A percentile compares a stretch with the other conserved stretches of the same genome.
Conservation (phyloP, 2,888 invertebrate genomes). For the Drosophila fungiperda region DNA sequence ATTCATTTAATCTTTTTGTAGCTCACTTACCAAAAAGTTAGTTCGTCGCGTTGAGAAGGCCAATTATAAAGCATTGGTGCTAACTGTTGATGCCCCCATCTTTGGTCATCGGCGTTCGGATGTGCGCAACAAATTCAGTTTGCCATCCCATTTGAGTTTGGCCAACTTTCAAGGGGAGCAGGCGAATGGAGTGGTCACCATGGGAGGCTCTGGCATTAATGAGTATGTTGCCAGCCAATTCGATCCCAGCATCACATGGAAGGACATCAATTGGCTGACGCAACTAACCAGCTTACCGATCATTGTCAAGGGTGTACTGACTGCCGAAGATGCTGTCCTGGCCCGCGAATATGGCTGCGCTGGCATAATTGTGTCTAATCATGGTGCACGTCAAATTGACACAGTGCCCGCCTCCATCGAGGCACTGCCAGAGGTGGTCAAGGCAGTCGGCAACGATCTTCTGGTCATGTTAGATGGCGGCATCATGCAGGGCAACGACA, state of each 20-base stretch:
- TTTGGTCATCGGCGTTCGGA: constrained; percentile 94
- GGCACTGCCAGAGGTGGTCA: constrained; percentile 91
- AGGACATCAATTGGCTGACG: constrained; percentile 93
- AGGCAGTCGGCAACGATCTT: constrained; percentile 89
- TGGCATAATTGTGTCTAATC: constrained; percentile 96
- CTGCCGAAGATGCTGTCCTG: constrained; percentile 93
- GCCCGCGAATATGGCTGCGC: constrained; percentile 91
- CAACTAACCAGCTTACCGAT: constrained; percentile 92
- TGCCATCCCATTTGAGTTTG: constrained; percentile 93
- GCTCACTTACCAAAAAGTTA: constrained; percentile 88
- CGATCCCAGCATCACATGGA: constrained; percentile 94
- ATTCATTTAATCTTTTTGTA: constrained; percentile 81
- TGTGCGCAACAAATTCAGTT: constrained; percentile 92
- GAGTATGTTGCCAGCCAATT: constrained; percentile 92
- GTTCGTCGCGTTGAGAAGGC: constrained; percentile 92
- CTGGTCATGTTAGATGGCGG: constrained; percentile 96
- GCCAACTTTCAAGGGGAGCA: constrained; percentile 91
- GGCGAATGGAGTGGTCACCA: constrained; percentile 74
- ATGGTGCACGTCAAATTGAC: constrained; percentile 93
- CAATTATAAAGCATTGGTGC: constrained; percentile 94
- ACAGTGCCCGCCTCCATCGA: constrained; percentile 93
- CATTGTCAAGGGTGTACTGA: constrained; percentile 93
- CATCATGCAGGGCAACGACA: constrained; percentile 92
- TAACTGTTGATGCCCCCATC: constrained; percentile 95
- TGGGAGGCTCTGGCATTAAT: constrained; percentile 89